A percentile compares a stretch with the other conserved stretches of the same genome.
These are phyloP conservation scores for Tor tambroides DNA, from an alignment of 2,113 vertebrate genomes.

Conservation along the genomic window DNA sequence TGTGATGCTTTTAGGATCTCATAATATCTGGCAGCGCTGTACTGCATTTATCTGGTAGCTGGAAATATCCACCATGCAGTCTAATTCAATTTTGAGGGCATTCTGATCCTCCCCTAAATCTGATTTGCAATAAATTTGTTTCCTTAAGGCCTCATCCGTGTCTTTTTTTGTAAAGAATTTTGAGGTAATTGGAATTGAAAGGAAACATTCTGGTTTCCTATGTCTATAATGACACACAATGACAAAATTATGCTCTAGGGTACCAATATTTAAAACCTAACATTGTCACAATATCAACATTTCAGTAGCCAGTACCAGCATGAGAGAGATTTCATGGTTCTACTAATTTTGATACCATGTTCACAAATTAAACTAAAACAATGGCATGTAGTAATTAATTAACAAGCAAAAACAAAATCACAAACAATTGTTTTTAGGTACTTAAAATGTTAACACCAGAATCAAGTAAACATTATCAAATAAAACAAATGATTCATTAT, in stretches of 20 bases:
- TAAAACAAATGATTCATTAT: neutral
- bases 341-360: neutral
- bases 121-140: neutral
- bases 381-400: neutral
- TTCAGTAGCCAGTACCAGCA: neutral
- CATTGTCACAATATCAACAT: neutral
- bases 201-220: neutral
- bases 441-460: neutral
- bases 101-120: neutral
- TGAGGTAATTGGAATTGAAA: too few relatives aligned
- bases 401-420: too few relatives aligned
- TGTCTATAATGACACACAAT: neutral
- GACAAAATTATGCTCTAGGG: neutral
- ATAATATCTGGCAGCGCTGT: slow-evolving; percentile 25
- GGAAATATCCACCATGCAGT: neutral
- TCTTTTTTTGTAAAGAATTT: neutral
- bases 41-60: neutral
- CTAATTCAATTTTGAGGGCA: slow-evolving; percentile 3
- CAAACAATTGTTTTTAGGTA: neutral
- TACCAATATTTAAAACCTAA: neutral
- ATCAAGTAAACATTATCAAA: neutral
- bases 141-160: neutral
- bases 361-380: neutral
- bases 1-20: slow-evolving; percentile 31
- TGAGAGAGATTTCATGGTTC: neutral